Base-by-base conservation (phyloP, 2,113 vertebrate species). In the Cebidichthys violaceus region DNA sequence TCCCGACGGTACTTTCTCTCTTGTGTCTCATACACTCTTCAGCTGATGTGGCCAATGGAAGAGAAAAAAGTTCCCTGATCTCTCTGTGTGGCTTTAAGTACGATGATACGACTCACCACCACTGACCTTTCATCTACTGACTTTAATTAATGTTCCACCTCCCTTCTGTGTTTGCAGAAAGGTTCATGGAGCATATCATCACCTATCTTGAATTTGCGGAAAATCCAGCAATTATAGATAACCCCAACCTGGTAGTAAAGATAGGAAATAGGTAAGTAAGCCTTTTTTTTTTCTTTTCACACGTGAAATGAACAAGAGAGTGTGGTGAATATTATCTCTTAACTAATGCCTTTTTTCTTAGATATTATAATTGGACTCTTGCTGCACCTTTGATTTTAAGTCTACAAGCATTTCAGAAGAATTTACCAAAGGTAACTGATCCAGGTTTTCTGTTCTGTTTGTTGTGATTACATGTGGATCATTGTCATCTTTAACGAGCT, bases 401-500 rank as follows among this genome's bases (percentile, higher is more conserved):
- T 94, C 93, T 99, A 75, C 98, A 99, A 86, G 98, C 97, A 57
- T 99, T 99, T 94, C 98, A 99, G 94, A 99, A 99, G 95, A 98
- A 96, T 91, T 94, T 99, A 89, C 98, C 98, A 39, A 98, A 99
- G 96, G 98, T 99, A 93, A 77, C 20, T 70, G 3, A 9, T 50
- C 14, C 76, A 47, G 4, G 20, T 70, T 67, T 52, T 59, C 9
- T 43, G 13, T 31, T 17, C 29, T 2, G 1, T 57, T 5, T 73
- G 2, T 2, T 62, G 4, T 43, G 1, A 20, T 4, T 54, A 35
- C 4, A n/a, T 33, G 1, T 20, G 31, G 14, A 50, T 61, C 15
- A n/a, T 57, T 60, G 17, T 72, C 9, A 55, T 9, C 41, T 4
- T 15, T 17, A 27, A 6, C 0, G 52, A 68, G 18, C n/a, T 79